phyloP scores from a whole-genome alignment of 2,888 invertebrate genomes.

The Neoscelio sp. region DNA sequence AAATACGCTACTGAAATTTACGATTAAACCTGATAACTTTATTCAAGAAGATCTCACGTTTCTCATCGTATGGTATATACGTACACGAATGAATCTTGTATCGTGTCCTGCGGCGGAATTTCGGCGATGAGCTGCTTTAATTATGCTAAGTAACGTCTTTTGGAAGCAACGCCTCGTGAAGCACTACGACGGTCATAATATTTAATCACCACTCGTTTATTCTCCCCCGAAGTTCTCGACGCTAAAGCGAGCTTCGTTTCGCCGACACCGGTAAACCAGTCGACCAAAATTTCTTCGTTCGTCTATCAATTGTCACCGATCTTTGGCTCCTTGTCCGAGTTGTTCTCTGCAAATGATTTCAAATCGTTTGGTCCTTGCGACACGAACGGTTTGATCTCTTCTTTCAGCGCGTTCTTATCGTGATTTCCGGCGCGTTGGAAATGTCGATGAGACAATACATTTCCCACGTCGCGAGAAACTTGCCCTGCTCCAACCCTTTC shows the following conservation, averaged over 20 bases:
- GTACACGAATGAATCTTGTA: conserved; percentile 59
- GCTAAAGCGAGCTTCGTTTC: conserved; percentile 70
- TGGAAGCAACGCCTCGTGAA: conserved; percentile 73
- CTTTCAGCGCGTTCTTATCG: conserved; percentile 12
- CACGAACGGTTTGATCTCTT: conserved; percentile 9
- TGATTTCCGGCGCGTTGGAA: conserved; percentile 13
- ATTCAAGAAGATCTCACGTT: conserved; percentile 49
- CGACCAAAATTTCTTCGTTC: conserved; percentile 42
- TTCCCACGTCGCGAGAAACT: conserved; percentile 69
- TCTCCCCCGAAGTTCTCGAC: conserved; percentile 72
- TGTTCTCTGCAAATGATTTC: conserved; percentile 7
- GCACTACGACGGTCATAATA: conserved; percentile 82
- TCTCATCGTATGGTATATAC: conserved; percentile 23
- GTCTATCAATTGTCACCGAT: conserved; percentile 1
- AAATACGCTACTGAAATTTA: conserved; percentile 32
- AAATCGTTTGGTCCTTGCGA: not conserved
- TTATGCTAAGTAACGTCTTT: conserved; percentile 82
- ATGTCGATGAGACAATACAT: conserved; percentile 75
- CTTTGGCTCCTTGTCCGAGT: not conserved
- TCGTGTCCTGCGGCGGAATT: conserved; percentile 68
- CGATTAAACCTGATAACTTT: conserved; percentile 50
- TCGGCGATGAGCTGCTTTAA: conserved; percentile 77
- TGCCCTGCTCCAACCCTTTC: conserved; percentile 78
- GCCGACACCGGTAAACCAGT: conserved; percentile 74
- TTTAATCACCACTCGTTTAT: conserved; percentile 82